phyloP scores from a whole-genome alignment of 2,797 vertebrate species.

The Hylomyscus alleni region DNA sequence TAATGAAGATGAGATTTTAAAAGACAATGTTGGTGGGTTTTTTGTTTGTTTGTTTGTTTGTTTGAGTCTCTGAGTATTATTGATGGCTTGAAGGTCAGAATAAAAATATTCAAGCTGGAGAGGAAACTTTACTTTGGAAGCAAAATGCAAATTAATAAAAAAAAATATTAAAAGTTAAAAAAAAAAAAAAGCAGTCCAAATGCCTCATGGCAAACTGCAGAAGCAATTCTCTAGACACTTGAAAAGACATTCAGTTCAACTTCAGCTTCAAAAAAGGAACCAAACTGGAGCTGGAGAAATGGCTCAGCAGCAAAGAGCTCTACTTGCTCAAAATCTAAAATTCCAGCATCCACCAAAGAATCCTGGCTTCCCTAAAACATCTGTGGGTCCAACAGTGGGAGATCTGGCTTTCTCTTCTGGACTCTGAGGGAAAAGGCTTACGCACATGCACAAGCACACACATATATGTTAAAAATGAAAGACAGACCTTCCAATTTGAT shows the following conservation, averaged over 20 bases:
- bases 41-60: background rate
- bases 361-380: background rate
- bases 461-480: background rate
- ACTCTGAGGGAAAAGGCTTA: background rate
- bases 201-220: background rate
- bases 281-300: background rate
- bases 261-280: background rate
- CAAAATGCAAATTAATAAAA: background rate
- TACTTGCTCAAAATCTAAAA: background rate
- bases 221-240: background rate
- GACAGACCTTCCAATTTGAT: background rate
- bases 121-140: background rate
- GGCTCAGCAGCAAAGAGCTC: background rate
- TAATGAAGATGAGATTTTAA: background rate
- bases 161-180: background rate
- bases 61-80: background rate
- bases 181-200: background rate
- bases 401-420: background rate
- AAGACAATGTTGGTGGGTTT: background rate
- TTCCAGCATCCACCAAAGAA: background rate
- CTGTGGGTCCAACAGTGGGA: background rate
- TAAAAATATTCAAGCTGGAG: background rate
- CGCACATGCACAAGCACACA: background rate
- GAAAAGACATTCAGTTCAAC: slow-evolving; percentile 13
- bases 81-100: background rate